phyloP scores from a whole-genome alignment of 2,113 vertebrate species.

The Dasyprocta punctata region DNA sequence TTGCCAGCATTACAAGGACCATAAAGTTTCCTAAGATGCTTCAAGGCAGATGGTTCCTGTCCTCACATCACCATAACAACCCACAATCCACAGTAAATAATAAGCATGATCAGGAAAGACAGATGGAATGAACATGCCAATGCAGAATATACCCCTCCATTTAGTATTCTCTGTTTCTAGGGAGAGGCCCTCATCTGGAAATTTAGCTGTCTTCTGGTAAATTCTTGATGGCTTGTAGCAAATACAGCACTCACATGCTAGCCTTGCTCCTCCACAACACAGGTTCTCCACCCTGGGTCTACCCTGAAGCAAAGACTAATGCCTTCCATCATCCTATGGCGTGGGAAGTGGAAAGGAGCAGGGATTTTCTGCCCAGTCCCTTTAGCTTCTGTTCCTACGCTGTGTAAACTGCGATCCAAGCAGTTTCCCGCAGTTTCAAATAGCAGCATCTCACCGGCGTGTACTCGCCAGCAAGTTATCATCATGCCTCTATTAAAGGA shows the following conservation, averaged over 20 bases:
- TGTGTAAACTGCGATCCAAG: slow-evolving; percentile 10
- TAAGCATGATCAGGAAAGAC: slow-evolving; percentile 65
- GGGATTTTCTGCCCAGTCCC: neutral
- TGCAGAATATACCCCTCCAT: slow-evolving; percentile 43
- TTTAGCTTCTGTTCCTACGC: neutral
- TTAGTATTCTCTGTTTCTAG: slow-evolving; percentile 33
- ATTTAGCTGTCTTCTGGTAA: slow-evolving; percentile 43
- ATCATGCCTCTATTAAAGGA: neutral
- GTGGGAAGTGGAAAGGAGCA: neutral
- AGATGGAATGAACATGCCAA: slow-evolving; percentile 54
- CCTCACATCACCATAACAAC: slow-evolving; percentile 58
- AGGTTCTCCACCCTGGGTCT: neutral
- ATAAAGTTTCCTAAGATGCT: slow-evolving; percentile 45
- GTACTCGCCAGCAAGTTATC: neutral
- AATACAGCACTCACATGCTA: neutral
- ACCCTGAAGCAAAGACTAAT: slow-evolving; percentile 31
- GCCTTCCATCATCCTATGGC: neutral
- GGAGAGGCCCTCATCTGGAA: slow-evolving; percentile 54
- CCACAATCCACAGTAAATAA: slow-evolving; percentile 37
- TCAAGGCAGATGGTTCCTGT: slow-evolving; percentile 57
- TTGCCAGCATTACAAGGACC: slow-evolving; percentile 13
- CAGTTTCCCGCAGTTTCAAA: slow-evolving; percentile 18
- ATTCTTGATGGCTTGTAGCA: neutral
- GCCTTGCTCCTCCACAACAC: neutral
- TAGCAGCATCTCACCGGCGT: neutral